Percentiles rank a stretch among this genome's conserved stretches.
Evolutionary conservation across 2,797 vertebrate genomes (phyloP).

Genomic region (Crocodylus rhombifer): DNA sequence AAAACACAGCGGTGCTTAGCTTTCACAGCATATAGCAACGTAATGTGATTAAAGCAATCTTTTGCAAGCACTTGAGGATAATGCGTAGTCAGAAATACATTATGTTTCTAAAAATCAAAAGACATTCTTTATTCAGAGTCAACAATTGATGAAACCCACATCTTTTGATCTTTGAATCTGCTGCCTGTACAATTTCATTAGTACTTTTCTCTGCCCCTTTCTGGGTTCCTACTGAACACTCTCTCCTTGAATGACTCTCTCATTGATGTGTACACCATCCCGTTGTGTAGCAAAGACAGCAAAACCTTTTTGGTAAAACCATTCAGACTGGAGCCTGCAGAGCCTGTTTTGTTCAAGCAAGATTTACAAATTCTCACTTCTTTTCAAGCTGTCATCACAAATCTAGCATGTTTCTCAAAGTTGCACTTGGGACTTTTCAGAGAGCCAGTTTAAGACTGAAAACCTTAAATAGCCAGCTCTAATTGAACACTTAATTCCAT

Average conservation of each 20-base stretch:
- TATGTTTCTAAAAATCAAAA: conserved; percentile 5
- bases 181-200: conserved; percentile 4
- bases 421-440: not conserved
- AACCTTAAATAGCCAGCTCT: not conserved
- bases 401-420: not conserved
- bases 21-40: not conserved
- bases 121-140: not conserved
- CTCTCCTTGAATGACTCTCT: not conserved
- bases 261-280: not conserved
- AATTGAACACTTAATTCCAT: not conserved
- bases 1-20: not conserved
- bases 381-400: not conserved
- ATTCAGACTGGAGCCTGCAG: not conserved
- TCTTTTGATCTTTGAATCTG: not conserved
- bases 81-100: not conserved
- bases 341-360: not conserved
- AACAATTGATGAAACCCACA: not conserved
- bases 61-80: conserved; percentile 13
- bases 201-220: not conserved
- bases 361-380: not conserved
- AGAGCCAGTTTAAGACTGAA: not conserved
- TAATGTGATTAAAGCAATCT: not conserved
- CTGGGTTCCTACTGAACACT: not conserved
- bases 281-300: not conserved
- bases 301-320: not conserved